A percentile compares a stretch with the other conserved stretches of the same genome.
Conservation (phyloP, 2,113 vertebrate species). For the Polyodon spathula region DNA sequence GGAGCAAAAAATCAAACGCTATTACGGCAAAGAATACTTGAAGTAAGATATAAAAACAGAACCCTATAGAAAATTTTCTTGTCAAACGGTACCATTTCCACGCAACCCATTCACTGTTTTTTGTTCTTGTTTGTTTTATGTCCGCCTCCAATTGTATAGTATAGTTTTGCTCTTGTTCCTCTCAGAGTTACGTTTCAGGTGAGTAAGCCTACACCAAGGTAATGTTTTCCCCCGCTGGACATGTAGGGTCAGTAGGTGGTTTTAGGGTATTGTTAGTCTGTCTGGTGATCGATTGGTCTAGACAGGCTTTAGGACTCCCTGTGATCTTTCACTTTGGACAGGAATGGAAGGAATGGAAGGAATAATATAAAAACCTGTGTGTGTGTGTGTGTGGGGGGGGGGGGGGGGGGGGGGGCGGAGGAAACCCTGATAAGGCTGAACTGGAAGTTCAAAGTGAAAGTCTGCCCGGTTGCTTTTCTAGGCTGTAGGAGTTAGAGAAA, state of each 20-base stretch:
- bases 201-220: no score
- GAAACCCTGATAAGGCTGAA: not conserved
- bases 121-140: no score
- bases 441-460: not conserved
- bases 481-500: not conserved
- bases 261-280: conserved; percentile 47
- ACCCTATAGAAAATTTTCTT: no score
- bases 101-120: no score
- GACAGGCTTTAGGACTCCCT: conserved; percentile 63
- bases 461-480: not conserved
- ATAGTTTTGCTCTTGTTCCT: no score
- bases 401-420: not conserved
- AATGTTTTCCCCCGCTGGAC: no score
- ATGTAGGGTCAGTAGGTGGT: not conserved
- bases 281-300: conserved; percentile 64
- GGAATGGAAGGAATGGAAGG: not conserved
- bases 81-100: no score
- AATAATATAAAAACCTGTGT: not conserved
- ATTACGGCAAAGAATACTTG: no score
- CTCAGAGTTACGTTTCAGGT: no score
- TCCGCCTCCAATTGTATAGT: no score
- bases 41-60: no score
- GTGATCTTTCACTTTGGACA: conserved; percentile 44
- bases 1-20: no score
- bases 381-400: not conserved